A percentile compares a stretch with the other conserved stretches of the same genome.
phyloP scores from a whole-genome alignment of 1,140 invertebrate genomes.

The Drosophila simulans region DNA sequence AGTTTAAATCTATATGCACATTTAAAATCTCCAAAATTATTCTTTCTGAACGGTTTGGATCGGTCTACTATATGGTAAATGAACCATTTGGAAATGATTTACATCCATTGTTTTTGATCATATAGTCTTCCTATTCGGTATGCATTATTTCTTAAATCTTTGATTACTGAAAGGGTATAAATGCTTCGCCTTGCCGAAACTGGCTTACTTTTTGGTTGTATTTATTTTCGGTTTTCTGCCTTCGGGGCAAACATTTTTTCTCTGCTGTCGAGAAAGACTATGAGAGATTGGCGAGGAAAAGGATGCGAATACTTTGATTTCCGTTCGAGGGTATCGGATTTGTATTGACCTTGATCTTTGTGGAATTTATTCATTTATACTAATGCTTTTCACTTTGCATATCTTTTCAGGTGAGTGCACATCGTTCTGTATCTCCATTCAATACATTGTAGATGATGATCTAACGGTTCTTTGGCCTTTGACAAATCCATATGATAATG shows the following conservation, averaged over 20 bases:
- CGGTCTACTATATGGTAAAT: too few species aligned
- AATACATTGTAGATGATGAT: conserved; percentile 9
- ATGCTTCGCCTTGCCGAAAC: too few species aligned
- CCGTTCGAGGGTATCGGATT: conserved; percentile 2
- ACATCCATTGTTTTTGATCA: too few species aligned
- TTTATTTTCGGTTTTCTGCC: conserved; percentile 11
- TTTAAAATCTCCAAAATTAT: too few species aligned
- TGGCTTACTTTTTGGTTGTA: too few species aligned
- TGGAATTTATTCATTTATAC: conserved; percentile 46
- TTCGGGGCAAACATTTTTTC: conserved; percentile 6
- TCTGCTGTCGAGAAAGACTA: not conserved
- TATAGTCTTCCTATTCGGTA: too few species aligned
- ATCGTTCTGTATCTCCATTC: conserved; percentile 3
- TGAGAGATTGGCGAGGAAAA: conserved; percentile 31
- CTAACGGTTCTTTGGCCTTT: conserved; percentile 17
- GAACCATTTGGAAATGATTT: too few species aligned
- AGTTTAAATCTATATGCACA: too few species aligned
- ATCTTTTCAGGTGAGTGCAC: conserved; percentile 43
- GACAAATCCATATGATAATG: conserved; percentile 29
- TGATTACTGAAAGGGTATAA: too few species aligned
- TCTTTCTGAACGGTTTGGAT: too few species aligned
- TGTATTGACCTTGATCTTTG: conserved; percentile 39
- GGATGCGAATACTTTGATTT: conserved; percentile 38
- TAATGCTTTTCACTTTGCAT: conserved; percentile 26
- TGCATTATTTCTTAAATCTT: too few species aligned